Evolutionary conservation across 2,113 vertebrate genomes (phyloP), one percentile per base, ranked within the genome.

Genomic region (Paracanthobrama guichenoti): DNA sequence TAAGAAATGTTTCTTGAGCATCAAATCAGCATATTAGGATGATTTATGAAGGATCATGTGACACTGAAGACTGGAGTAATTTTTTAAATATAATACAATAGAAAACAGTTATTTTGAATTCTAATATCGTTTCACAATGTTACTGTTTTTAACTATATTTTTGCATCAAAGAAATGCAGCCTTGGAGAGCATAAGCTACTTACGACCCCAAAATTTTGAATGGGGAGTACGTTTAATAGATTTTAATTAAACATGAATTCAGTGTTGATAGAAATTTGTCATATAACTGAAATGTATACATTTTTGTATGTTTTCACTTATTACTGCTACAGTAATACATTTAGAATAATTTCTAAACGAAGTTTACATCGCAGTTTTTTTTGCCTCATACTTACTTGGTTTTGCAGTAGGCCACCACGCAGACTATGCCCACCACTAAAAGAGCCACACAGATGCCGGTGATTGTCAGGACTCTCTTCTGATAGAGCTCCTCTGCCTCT

Each of bases 371-470:
- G 3, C 3, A 20, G 16, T 4, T 1, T n/a, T 3, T 0, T 14
- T 55, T 22, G 24, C 31, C 3, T 18, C 11, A 44, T 87, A 97
- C 98, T 98, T 93, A 99, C 98, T 99, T 99, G 95, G 98, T 99
- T 96, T 99, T 99, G 93, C 98, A 99, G 94, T 99, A 99, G 92
- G 98, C 98, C 81, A 99, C 98, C 90, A 99, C 97, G 86, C 98
- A 99, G 90, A 99, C 96, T 87, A 99, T 99, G 94, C 98, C 98
- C 92, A 99, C 97, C 78, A 99, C 96, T 83, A 99, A 94, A 91
- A 99, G 95, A 87, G 98, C 97, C 93, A 99, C 97, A 84, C 98
- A 99, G 93, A 99, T 99, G 90, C 97, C 97, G 0, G 98, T 99
- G 94, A 99, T 98, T 93, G 98, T 99, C 93, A 99, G 94, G 91